Evolutionary conservation across 2,888 invertebrate genomes (phyloP).

Genomic region (Ochlodes sylvanus): DNA sequence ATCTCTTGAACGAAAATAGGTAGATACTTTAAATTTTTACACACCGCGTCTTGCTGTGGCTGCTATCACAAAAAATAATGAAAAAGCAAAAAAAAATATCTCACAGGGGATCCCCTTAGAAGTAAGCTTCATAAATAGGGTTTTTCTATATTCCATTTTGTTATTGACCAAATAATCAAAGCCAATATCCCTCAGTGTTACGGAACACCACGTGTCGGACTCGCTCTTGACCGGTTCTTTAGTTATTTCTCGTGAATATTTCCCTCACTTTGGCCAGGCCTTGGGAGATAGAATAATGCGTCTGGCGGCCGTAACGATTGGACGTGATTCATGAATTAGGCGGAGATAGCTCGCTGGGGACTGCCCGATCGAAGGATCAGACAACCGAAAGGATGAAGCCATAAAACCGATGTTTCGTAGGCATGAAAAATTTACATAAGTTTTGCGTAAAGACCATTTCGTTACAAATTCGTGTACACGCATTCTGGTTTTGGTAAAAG

Average conservation of each 20-base stretch:
- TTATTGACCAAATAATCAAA: no score
- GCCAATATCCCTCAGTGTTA: no score
- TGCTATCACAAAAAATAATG: no score
- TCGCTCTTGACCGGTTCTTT: background rate
- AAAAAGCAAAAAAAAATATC: no score
- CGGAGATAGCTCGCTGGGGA: slow-evolving; percentile 44
- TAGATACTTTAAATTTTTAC: no score
- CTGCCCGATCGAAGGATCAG: slow-evolving; percentile 27
- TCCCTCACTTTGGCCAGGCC: slow-evolving; percentile 10
- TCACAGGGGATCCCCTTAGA: no score
- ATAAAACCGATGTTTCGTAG: background rate
- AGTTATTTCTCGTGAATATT: background rate
- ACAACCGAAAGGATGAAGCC: slow-evolving; percentile 8
- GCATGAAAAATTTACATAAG: slow-evolving; percentile 5
- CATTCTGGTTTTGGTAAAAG: no score
- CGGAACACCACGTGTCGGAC: no score
- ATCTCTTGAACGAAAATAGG: no score
- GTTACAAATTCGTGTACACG: background rate
- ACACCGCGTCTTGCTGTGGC: no score
- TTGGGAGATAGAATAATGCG: slow-evolving; percentile 25
- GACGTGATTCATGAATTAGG: slow-evolving; percentile 44
- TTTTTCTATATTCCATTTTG: no score
- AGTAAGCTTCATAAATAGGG: no score
- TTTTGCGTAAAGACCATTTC: background rate
- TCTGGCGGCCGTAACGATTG: slow-evolving; percentile 40